Conservation (phyloP, 53 echinoderm and acorn worm species). For the Temnopleurus reevesii region DNA sequence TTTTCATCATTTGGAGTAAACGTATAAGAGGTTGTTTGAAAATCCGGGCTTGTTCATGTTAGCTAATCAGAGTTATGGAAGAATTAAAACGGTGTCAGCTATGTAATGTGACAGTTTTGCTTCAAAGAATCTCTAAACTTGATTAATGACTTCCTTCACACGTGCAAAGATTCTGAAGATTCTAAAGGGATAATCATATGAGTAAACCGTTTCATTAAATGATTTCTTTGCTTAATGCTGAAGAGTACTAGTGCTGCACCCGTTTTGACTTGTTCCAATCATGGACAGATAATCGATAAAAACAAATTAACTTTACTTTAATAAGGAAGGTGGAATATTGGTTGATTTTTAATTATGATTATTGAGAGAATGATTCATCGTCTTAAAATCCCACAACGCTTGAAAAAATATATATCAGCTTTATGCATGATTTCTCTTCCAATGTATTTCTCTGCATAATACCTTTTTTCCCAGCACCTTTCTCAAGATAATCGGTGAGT, state of each 20-base stretch:
- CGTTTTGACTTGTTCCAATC: not conserved
- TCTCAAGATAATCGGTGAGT: too few species aligned
- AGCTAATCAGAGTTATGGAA: not conserved
- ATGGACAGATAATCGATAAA: not conserved
- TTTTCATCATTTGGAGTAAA: too few species aligned
- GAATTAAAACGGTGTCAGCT: not conserved
- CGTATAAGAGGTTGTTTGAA: not conserved
- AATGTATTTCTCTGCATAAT: too few species aligned
- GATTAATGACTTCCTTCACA: constrained; percentile 41
- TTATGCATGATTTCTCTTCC: too few species aligned
- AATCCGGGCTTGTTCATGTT: not conserved
- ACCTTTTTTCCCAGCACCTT: too few species aligned
- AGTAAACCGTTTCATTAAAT: constrained; percentile 4
- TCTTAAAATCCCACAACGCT: too few species aligned
- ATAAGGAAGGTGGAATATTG: not conserved
- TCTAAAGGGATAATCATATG: not conserved
- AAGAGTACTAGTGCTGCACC: not conserved
- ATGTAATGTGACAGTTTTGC: constrained; percentile 19
- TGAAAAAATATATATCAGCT: too few species aligned
- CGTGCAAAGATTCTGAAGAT: constrained; percentile 17
- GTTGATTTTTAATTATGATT: not conserved
- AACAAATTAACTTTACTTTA: not conserved
- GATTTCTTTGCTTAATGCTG: not conserved
- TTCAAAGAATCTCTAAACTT: not conserved
- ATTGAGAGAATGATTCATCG: too few species aligned